Percentiles rank a stretch among this genome's conserved stretches.
Conservation (phyloP, 2,888 invertebrate genomes). For the Meteorus cinctellus region DNA sequence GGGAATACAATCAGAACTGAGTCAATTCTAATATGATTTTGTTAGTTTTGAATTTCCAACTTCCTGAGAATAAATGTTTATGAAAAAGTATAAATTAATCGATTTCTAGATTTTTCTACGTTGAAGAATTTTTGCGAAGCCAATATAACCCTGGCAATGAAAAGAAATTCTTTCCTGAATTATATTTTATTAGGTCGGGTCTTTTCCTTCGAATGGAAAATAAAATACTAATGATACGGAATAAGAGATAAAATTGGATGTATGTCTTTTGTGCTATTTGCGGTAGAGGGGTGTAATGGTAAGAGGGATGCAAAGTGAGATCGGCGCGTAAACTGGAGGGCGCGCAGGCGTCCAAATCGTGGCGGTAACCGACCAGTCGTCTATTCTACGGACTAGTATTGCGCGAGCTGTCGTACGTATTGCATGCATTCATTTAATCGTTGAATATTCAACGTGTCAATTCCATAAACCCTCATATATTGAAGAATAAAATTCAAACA, state of each 20-base stretch:
- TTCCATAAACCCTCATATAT: not conserved
- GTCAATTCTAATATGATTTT: too few relatives aligned
- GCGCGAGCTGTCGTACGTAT: constrained; percentile 68
- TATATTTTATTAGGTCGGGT: not conserved
- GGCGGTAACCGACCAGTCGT: constrained; percentile 43
- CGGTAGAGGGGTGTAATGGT: not conserved
- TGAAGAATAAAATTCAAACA: not conserved
- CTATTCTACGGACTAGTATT: constrained; percentile 65
- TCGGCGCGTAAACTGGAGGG: constrained; percentile 40
- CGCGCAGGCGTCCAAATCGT: constrained; percentile 64
- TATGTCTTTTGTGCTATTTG: not conserved
- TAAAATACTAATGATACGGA: not conserved
- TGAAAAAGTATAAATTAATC: too few relatives aligned
- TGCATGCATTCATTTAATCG: constrained; percentile 50
- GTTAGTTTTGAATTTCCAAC: too few relatives aligned
- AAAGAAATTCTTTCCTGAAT: not conserved
- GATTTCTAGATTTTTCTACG: too few relatives aligned
- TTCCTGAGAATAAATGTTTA: too few relatives aligned
- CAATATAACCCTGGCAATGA: too few relatives aligned
- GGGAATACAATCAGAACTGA: too few relatives aligned
- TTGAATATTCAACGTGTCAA: not conserved
- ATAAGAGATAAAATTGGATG: not conserved
- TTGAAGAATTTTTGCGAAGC: too few relatives aligned
- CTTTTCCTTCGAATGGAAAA: not conserved
- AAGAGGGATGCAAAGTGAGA: constrained; percentile 22